Evolutionary conservation across 2,797 vertebrate genomes (phyloP).

Genomic region (Chaetodon trifasciatus): DNA sequence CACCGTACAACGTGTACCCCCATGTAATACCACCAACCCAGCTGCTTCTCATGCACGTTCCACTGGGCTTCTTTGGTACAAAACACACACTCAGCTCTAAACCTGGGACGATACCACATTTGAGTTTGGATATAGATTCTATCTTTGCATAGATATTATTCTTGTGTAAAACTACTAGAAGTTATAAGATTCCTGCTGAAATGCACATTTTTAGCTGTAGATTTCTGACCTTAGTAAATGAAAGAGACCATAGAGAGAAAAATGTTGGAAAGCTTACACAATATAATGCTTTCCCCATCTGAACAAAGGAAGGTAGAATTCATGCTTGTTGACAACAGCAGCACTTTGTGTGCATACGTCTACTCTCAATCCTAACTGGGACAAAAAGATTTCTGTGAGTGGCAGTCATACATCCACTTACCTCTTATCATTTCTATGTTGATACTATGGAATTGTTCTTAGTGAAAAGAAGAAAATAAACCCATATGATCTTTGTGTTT

Average conservation of each 20-base stretch:
- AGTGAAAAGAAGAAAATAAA: neutral
- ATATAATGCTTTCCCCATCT: neutral
- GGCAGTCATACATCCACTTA: neutral
- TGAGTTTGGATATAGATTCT: conserved; percentile 31
- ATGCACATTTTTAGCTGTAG: conserved; percentile 34
- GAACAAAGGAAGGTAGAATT: neutral
- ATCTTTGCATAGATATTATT: neutral
- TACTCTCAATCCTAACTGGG: neutral
- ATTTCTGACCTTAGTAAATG: conserved; percentile 25
- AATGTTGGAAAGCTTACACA: neutral
- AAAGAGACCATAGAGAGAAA: conserved; percentile 21
- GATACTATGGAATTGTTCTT: too few species aligned
- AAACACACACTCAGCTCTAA: conserved; percentile 48
- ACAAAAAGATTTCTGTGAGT: neutral
- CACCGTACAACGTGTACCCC: conserved; percentile 38
- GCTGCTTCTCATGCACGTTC: conserved; percentile 57
- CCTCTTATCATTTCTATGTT: neutral
- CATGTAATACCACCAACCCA: conserved; percentile 66
- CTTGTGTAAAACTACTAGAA: too few species aligned
- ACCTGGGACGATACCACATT: conserved; percentile 30
- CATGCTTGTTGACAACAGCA: neutral
- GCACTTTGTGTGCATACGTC: neutral
- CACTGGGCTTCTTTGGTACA: conserved; percentile 42
- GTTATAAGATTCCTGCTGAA: conserved; percentile 28
- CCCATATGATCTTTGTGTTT: neutral